Percentiles rank a stretch among this genome's conserved stretches.
phyloP scores from a whole-genome alignment of 2,113 vertebrate species.

The Saccopteryx leptura region DNA sequence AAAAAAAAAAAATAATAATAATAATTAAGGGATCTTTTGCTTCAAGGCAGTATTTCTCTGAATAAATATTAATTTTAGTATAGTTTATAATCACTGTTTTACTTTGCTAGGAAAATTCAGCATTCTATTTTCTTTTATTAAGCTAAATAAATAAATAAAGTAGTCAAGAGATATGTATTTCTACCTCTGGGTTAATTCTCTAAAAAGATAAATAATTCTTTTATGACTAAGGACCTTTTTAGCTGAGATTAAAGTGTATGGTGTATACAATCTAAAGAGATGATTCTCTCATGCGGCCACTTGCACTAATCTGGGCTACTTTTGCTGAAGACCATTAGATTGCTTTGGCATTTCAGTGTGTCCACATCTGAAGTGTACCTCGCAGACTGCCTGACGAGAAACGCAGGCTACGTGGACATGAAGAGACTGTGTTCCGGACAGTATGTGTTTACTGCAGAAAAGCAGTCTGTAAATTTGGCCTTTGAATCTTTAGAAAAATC shows the following conservation, averaged over 20 bases:
- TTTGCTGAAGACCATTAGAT: slow-evolving; percentile 31
- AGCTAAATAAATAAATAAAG: neutral
- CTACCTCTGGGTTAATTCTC: neutral
- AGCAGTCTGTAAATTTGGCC: neutral
- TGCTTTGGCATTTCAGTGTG: neutral
- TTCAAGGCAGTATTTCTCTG: neutral
- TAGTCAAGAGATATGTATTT: neutral
- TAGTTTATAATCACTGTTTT: slow-evolving; percentile 34
- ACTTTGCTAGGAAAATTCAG: neutral
- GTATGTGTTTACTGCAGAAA: slow-evolving; percentile 17
- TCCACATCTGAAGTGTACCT: neutral
- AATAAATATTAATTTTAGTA: slow-evolving; percentile 46
- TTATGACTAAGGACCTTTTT: neutral
- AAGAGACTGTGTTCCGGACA: neutral
- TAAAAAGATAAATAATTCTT: slow-evolving; percentile 36
- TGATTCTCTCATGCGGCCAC: neutral
- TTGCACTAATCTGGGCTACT: neutral
- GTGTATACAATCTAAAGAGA: neutral
- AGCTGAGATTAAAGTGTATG: neutral
- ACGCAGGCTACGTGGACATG: neutral
- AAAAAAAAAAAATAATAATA: slow-evolving; percentile 10
- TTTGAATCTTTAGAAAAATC: slow-evolving; percentile 47
- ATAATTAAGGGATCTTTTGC: neutral
- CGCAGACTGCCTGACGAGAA: neutral
- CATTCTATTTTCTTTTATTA: slow-evolving; percentile 32